phyloP scores from a whole-genome alignment of 2,797 vertebrate genomes.

The Bothrops alternatus region DNA sequence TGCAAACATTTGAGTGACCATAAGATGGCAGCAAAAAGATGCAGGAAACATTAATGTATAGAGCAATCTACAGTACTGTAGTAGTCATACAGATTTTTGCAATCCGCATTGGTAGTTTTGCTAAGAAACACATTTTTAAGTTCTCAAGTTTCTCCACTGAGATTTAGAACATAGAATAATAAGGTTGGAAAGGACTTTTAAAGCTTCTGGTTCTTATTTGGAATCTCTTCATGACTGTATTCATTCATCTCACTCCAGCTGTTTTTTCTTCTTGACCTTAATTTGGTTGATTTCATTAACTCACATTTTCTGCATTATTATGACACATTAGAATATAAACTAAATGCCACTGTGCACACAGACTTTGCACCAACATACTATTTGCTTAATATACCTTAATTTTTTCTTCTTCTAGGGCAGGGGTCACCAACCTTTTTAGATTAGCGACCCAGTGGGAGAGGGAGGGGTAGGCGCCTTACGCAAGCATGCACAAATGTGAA shows the following conservation, averaged over 20 bases:
- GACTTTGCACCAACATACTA: not conserved
- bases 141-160: not conserved
- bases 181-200: not conserved
- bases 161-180: not conserved
- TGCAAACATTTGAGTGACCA: not conserved
- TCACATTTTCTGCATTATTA: not conserved
- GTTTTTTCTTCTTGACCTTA: not conserved
- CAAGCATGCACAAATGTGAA: no score
- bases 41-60: not conserved
- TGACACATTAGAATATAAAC: not conserved
- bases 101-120: not conserved
- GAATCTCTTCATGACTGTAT: not conserved
- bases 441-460: no score
- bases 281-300: not conserved
- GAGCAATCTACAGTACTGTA: not conserved
- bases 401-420: not conserved
- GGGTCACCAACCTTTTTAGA: no score
- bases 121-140: not conserved
- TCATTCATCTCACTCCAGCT: not conserved
- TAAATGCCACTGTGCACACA: not conserved
- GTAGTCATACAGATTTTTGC: not conserved
- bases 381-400: not conserved
- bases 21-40: not conserved
- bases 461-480: no score
- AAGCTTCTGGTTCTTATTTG: not conserved